Evolutionary conservation across 1,140 invertebrate species (phyloP), one percentile per base, ranked within the genome.

Genomic region (Rhopalosiphum padi): DNA sequence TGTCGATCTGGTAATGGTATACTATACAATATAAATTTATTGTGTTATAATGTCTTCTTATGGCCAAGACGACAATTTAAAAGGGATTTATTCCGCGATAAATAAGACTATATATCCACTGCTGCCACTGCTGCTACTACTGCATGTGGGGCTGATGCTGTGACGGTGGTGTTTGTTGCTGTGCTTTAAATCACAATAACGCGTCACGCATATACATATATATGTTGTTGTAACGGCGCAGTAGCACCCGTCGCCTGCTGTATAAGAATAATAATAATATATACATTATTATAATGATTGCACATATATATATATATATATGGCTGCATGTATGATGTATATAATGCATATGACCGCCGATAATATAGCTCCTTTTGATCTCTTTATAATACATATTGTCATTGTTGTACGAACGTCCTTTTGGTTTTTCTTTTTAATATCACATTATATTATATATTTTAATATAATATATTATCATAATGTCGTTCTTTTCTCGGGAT

Each of bases 161-260:
- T 30, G 60, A 68, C 60, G 30, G 11, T 30, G 11, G 11, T 22
- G 90, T 92, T 83, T 92, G 91, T 92, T 92, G 91, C 83, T 92
- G 91, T 92, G 77, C 91, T 92, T 92, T 92, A 92, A 92, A 92
- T 85, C 51, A 92, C 91, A 51, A 83, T 91, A 83, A 82, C n/a
- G 68, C 48, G 48, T 25, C 21, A 18, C 77, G 22, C 9, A 9
- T 37, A 37, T 41, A 43, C 30, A 30, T 46, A 15, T 43, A 46
- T 30, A 85, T 43, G 41, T 37, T 23, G 30, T n/a, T 18, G 15
- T n/a, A n/a, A 0, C 53, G 53, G 5, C 60, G n/a, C 30, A 6
- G 15, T 23, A 15, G 37, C 85, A 30, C 11, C 85, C 41, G 41
- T 51, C 87, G 30, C n/a, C 30, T 37, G 37, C 23, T 11, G 9